Conservation (phyloP, 2,113 vertebrate genomes). For the Odocoileus virginianus region DNA sequence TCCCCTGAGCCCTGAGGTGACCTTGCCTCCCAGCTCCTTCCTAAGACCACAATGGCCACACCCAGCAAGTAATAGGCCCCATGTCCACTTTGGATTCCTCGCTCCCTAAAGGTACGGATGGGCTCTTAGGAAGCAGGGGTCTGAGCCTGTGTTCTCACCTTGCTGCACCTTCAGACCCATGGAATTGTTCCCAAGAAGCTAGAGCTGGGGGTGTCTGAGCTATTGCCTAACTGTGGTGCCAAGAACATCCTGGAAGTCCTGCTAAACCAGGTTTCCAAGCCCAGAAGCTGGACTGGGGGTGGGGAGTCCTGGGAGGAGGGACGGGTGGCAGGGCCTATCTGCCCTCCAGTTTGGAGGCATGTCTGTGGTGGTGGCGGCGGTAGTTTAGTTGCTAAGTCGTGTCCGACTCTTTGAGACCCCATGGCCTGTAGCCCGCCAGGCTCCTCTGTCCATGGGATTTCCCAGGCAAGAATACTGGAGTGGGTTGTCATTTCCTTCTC, state of each 20-base stretch:
- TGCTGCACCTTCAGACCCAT: not conserved
- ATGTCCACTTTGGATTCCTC: not conserved
- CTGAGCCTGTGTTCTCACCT: fast-evolving
- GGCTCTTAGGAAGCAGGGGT: not conserved
- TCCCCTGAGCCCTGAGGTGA: not conserved
- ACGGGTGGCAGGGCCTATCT: not conserved
- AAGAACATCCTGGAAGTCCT: not conserved
- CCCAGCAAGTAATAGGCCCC: too few species aligned
- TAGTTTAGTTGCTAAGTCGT: not conserved
- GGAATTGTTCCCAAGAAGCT: not conserved
- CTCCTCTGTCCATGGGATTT: not conserved
- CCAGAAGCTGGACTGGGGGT: not conserved
- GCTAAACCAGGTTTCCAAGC: not conserved
- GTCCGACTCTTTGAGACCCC: not conserved
- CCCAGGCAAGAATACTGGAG: not conserved
- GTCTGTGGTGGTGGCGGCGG: not conserved
- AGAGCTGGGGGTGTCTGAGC: not conserved
- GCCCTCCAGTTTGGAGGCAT: not conserved
- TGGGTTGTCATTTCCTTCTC: not conserved
- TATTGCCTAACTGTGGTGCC: not conserved
- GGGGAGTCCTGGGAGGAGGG: not conserved
- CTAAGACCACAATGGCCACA: not conserved
- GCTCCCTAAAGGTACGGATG: not conserved
- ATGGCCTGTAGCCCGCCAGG: not conserved
- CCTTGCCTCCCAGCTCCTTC: not conserved